A percentile compares a stretch with the other conserved stretches of the same genome.
These are phyloP conservation scores for Linyphia triangularis DNA, from an alignment of 2,888 invertebrate species.

Conservation along the genomic window DNA sequence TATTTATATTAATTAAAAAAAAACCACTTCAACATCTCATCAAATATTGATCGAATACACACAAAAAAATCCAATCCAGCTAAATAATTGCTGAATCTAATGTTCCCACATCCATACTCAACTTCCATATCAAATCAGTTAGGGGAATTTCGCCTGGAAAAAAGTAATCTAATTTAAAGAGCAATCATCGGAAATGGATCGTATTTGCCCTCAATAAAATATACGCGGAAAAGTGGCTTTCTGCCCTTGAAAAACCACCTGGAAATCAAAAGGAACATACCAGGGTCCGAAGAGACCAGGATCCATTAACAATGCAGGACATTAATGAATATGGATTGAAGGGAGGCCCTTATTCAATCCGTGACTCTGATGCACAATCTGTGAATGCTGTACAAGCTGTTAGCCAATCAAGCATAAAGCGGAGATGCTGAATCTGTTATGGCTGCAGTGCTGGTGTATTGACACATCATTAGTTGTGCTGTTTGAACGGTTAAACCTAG, in stretches of 20 bases:
- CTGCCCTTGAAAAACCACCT: constrained; percentile 13
- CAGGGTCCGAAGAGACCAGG: constrained; percentile 16
- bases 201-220: too few species aligned
- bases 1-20: background rate
- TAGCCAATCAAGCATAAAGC: constrained; percentile 47
- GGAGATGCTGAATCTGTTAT: background rate
- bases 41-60: too few species aligned
- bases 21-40: background rate
- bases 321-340: constrained; percentile 53
- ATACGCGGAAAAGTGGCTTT: background rate
- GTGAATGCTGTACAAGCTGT: constrained; percentile 20
- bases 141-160: constrained; percentile 4
- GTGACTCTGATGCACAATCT: constrained; percentile 33
- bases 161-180: constrained; percentile 35
- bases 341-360: constrained; percentile 20
- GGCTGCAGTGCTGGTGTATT: background rate
- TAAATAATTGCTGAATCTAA: background rate
- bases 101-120: background rate
- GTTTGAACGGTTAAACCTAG: background rate
- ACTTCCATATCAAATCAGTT: background rate
- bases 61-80: background rate
- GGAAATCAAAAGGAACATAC: background rate
- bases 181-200: constrained; percentile 8
- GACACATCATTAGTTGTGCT: background rate
- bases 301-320: constrained; percentile 52